Percentiles rank a stretch among this genome's conserved stretches.
phyloP scores from a whole-genome alignment of 2,797 vertebrate genomes.

The Lerista edwardsae region DNA sequence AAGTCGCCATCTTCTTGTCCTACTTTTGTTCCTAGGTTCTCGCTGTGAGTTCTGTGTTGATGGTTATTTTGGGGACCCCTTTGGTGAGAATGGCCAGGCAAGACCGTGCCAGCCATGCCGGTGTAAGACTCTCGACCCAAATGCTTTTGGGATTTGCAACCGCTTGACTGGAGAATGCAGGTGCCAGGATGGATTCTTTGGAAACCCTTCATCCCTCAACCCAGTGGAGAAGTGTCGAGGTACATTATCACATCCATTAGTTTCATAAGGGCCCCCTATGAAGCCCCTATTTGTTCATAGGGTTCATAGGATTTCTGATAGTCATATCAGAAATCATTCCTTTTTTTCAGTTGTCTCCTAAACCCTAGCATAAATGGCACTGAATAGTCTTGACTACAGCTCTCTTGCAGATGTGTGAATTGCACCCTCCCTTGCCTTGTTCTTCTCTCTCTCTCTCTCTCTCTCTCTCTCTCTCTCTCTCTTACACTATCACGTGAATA shows the following conservation, averaged over 20 bases:
- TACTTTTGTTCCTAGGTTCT: constrained; percentile 75
- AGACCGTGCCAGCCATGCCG: constrained; percentile 81
- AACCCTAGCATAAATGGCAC: background rate
- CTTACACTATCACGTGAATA: no score
- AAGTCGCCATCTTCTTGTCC: background rate
- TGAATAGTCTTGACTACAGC: background rate
- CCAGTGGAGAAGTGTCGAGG: constrained; percentile 81
- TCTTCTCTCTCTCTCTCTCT: no score
- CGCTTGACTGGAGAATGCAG: constrained; percentile 80
- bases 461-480: no score
- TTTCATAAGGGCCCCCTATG: background rate
- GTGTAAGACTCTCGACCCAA: constrained; percentile 83
- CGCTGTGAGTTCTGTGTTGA: constrained; percentile 86
- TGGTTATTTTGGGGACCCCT: constrained; percentile 87
- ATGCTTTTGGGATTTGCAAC: constrained; percentile 81
- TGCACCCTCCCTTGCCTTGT: background rate
- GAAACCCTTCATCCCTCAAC: constrained; percentile 67
- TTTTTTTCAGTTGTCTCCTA: background rate
- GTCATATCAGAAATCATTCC: background rate
- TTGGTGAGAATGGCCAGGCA: constrained; percentile 66
- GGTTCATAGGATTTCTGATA: no score
- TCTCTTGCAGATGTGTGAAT: background rate
- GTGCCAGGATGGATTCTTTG: constrained; percentile 82
- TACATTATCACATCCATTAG: constrained; percentile 51
- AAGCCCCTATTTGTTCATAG: background rate